Conservation (phyloP, 2,888 invertebrate genomes). For the Netelia inedita region DNA sequence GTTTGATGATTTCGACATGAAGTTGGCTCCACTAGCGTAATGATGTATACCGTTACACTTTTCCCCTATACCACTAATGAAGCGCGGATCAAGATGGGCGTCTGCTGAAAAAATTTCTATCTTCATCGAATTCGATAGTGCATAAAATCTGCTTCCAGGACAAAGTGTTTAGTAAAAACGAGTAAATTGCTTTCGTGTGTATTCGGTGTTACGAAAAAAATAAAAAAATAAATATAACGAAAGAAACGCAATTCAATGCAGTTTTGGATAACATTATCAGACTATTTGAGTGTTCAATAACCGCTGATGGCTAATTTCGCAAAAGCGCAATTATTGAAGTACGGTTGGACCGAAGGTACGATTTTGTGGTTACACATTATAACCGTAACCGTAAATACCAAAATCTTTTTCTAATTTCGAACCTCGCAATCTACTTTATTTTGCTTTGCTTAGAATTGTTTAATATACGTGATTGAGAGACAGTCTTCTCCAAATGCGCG, state of each 20-base stretch:
- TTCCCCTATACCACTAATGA: too few relatives aligned
- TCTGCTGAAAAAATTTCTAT: too few relatives aligned
- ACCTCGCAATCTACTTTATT: background rate
- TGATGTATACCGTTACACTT: too few relatives aligned
- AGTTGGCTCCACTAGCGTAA: too few relatives aligned
- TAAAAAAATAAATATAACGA: background rate
- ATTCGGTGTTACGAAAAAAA: too few relatives aligned
- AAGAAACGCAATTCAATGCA: background rate
- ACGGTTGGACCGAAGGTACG: conserved; percentile 91
- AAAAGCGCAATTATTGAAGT: conserved; percentile 90
- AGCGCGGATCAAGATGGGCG: too few relatives aligned
- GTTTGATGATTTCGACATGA: too few relatives aligned
- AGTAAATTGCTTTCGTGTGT: too few relatives aligned
- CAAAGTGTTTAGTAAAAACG: too few relatives aligned
- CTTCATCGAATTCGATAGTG: too few relatives aligned
- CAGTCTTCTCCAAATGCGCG: background rate
- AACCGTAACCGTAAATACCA: background rate
- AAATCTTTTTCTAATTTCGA: background rate
- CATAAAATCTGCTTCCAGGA: too few relatives aligned
- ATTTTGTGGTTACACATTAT: conserved; percentile 15
- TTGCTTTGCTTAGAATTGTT: background rate
- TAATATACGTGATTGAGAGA: background rate
- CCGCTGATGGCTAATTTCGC: conserved; percentile 88
- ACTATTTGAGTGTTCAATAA: conserved; percentile 8
- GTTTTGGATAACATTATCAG: background rate